Base-by-base conservation (phyloP, 1,140 invertebrate genomes). In the Drosophila lacteicornis region DNA sequence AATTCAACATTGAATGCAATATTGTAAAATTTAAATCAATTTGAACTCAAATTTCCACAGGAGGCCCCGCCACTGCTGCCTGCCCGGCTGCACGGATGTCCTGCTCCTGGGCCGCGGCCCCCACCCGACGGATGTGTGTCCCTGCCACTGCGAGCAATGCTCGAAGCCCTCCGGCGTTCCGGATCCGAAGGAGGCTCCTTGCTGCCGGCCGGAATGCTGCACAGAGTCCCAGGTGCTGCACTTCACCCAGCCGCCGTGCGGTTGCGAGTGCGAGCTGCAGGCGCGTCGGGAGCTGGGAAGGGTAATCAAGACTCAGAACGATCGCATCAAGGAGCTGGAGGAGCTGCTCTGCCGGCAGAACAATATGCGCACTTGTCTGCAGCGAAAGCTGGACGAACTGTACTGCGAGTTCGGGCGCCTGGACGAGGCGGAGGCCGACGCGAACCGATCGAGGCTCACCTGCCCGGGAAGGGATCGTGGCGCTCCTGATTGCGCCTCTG, bases 61-160 rank as follows among this genome's bases (percentile, higher is more conserved):
- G 38, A 51, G 22, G 2, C 68, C 58, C 5, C 61, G 65, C 4
- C 50, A 63, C 17, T 13, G 12, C 9, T 65, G 50, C 15, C 27
- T 69, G 27, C 42, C 51, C 8, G 61, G 71, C 42, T 88, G 81
- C 62, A 88, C 85, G n/a, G 84, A 88, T 45, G 84, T 88, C n/a
- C 66, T 88, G 12, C 58, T 88, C n/a, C 55, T 88, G 42, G 78
- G 69, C 9, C 80, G 73, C 8, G 75, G 65, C 4, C 46, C 12
- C 3, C 51, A 82, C 53, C 11, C 61, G 17, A 51, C 47, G 13
- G 80, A 60, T 6, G 66, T 53, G 17, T 75, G 75, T 53, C 53
- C 76, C 8, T 75, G 77, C 47, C 22, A 79, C 11, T 84, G 78
- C 40, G 65, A 77, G 3, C 57, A 62, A 19, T 83, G 79, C 66